Percentiles rank a stretch among this genome's conserved stretches.
Evolutionary conservation across 2,113 vertebrate genomes (phyloP).

Genomic region (Lutjanus erythropterus): DNA sequence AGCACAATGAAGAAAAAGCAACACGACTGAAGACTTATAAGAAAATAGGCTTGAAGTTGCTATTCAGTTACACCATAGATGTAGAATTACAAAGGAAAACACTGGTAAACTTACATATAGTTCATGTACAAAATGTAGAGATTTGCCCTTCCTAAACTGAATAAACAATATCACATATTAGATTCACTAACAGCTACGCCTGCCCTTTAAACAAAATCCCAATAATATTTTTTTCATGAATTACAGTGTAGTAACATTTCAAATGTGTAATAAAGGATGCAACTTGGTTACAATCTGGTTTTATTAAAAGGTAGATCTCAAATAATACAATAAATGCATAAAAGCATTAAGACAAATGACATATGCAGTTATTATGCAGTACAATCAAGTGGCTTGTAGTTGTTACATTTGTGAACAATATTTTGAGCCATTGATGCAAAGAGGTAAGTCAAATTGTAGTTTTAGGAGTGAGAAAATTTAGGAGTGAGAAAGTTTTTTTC

Average conservation of each 20-base stretch:
- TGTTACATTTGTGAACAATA: neutral
- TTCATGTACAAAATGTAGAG: slow-evolving; percentile 3
- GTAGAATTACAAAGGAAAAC: slow-evolving; percentile 2
- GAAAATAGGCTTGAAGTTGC: neutral
- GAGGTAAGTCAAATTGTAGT: neutral
- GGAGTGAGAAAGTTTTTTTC: neutral
- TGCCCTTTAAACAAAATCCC: neutral
- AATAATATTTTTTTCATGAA: neutral
- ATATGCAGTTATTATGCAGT: slow-evolving; percentile 6
- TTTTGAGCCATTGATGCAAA: slow-evolving; percentile 67
- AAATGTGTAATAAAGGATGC: neutral
- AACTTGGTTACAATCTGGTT: neutral
- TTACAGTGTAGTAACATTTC: neutral
- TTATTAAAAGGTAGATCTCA: neutral
- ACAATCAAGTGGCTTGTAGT: neutral
- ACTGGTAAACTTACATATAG: neutral
- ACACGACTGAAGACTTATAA: neutral
- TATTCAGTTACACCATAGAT: neutral
- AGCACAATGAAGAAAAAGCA: neutral
- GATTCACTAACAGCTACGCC: neutral
- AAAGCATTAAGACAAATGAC: neutral
- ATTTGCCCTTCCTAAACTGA: neutral
- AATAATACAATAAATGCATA: slow-evolving; percentile 14
- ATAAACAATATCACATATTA: neutral
- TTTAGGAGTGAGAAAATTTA: slow-evolving; percentile 19